Evolutionary conservation across 2,888 invertebrate genomes (phyloP), one percentile per base, ranked within the genome.

Genomic region (Copidosoma aretas): DNA sequence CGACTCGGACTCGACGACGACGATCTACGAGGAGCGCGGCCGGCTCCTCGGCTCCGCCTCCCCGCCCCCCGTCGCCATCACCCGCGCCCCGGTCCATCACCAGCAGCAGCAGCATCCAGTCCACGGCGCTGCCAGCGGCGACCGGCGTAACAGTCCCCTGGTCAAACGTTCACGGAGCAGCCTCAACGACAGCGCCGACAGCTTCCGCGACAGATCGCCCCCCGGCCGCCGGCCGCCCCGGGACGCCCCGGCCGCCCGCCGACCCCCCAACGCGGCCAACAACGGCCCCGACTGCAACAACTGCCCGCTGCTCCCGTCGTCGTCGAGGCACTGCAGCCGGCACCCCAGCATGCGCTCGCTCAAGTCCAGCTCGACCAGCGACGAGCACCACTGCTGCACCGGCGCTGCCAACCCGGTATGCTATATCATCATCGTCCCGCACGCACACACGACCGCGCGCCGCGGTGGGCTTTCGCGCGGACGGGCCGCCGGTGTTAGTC

Each of bases 271-370:
- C n/a, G 41, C 15, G 69, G 72, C 63, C 58, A 66, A 63, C 71
- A 68, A 32, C 65, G 22, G 67, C 59, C 14, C 58, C 64, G 67
- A 52, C 67, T 72, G 68, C 63, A 25, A 24, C 58, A 56, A 46
- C 41, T 71, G 65, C 65, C 52, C 49, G 64, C 32, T 68, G 52
- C 49, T 49, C 65, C 72, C 66, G 68, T 66, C 62, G 49, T 54
- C 49, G 22, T 57, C 66, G 65, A 67, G 67, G 65, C 64, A 58
- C 67, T 73, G 68, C 56, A 68, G 25, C 46, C 71, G 75, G 24
- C 75, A 78, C n/a, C 77, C 80, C n/a, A 82, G 81, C 70, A 80
- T 80, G 75, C 73, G 81, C 10, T 79, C 82, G 10, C 73, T 79
- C 14, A 80, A 77, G 53, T 79, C 79, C 4, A 81, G 77, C 65